Evolutionary conservation across 1,140 invertebrate species (phyloP).

Genomic region (Oedothorax gibbosus): DNA sequence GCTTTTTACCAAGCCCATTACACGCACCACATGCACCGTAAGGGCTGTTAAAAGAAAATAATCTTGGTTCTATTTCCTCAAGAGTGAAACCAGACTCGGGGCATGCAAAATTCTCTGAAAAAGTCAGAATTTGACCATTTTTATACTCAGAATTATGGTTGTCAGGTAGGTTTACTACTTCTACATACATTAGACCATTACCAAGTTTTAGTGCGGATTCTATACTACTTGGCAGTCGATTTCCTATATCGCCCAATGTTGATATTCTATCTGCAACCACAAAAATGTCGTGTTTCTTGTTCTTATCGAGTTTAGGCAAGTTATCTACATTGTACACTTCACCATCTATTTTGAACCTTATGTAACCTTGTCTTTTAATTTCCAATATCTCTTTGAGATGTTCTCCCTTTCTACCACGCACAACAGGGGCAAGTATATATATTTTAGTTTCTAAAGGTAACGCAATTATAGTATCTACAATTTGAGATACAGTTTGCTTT

Average conservation of each 20-base stretch:
- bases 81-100: constrained; percentile 11
- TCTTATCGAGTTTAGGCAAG: not conserved
- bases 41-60: constrained; percentile 31
- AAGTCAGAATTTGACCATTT: not conserved
- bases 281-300: not conserved
- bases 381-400: no score
- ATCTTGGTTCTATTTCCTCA: constrained; percentile 27
- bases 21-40: constrained; percentile 38
- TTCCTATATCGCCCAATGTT: not conserved
- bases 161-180: no score
- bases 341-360: not conserved
- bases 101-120: not conserved
- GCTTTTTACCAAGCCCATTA: constrained; percentile 58
- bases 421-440: not conserved
- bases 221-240: not conserved
- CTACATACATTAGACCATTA: no score
- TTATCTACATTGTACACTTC: not conserved
- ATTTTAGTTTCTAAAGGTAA: not conserved
- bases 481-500: not conserved
- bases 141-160: no score
- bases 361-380: not conserved
- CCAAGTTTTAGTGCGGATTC: not conserved
- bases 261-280: not conserved
- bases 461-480: not conserved
- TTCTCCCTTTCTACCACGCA: not conserved